A percentile compares a stretch with the other conserved stretches of the same genome.
Evolutionary conservation across 2,888 invertebrate species (phyloP).

Genomic region (Drosophila neonasuta): DNA sequence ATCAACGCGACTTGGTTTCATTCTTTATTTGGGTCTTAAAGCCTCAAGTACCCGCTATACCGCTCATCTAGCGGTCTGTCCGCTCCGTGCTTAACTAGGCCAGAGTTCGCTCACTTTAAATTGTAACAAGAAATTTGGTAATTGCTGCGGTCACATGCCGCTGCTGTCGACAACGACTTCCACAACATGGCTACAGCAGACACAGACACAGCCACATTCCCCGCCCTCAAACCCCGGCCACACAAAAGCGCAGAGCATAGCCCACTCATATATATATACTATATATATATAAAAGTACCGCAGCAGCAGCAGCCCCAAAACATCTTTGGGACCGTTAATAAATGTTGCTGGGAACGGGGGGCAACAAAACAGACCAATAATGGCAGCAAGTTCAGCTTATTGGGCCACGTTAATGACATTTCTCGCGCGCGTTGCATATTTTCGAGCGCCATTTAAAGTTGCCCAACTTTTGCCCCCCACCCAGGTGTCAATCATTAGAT

Average conservation of each 20-base stretch:
- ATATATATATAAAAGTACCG: constrained; percentile 41
- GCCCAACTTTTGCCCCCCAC: constrained; percentile 37
- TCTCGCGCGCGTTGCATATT: constrained; percentile 43
- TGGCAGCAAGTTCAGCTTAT: constrained; percentile 26
- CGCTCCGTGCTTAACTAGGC: constrained; percentile 25
- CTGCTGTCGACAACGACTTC: constrained; percentile 48
- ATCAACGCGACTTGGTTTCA: constrained; percentile 39
- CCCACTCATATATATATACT: constrained; percentile 23
- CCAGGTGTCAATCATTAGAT: constrained; percentile 60
- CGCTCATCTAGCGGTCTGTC: constrained; percentile 30
- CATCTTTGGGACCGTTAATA: constrained; percentile 60
- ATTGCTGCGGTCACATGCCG: constrained; percentile 69
- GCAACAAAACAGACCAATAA: constrained; percentile 33
- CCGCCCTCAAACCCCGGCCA: no score
- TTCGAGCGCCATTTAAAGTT: constrained; percentile 51
- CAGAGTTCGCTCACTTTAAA: constrained; percentile 55
- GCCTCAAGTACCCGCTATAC: constrained; percentile 59
- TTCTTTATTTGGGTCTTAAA: constrained; percentile 57
- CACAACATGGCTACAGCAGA: background rate
- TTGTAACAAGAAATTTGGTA: constrained; percentile 73
- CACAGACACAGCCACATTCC: constrained; percentile 29
- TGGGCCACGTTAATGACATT: constrained; percentile 60
- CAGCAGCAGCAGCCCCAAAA: constrained; percentile 61
- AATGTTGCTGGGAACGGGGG: constrained; percentile 6
- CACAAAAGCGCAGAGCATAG: constrained; percentile 1